phyloP scores from a whole-genome alignment of 2,113 vertebrate genomes.

The Struthio camelus region DNA sequence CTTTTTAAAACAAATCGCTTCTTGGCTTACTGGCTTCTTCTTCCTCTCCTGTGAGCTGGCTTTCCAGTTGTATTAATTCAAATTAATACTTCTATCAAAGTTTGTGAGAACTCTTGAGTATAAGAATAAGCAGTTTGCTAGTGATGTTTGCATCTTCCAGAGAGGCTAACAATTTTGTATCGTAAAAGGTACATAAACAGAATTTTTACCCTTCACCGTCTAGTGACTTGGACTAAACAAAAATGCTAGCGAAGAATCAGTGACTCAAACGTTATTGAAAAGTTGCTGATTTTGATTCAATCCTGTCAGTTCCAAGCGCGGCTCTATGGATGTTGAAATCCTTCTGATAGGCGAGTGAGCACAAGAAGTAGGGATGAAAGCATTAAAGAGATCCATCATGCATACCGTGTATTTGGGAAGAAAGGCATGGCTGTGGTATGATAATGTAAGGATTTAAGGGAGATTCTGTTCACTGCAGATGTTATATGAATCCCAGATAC shows the following conservation, averaged over 20 bases:
- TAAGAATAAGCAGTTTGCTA: not conserved
- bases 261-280: not conserved
- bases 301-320: not conserved
- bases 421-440: fast-evolving
- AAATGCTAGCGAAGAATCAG: not conserved
- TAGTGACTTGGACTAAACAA: not conserved
- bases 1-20: not conserved
- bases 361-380: not conserved
- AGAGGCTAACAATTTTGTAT: not conserved
- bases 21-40: not conserved
- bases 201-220: not conserved
- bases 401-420: not conserved
- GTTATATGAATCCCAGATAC: not conserved
- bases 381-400: not conserved
- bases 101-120: not conserved
- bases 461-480: not conserved
- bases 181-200: not conserved
- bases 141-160: not conserved
- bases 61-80: not conserved
- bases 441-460: not conserved
- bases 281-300: not conserved
- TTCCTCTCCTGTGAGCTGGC: not conserved
- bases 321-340: not conserved
- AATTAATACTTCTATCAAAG: not conserved
- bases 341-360: not conserved